Conservation (phyloP, 1,140 invertebrate species). For the Drosophila prosaltans region DNA sequence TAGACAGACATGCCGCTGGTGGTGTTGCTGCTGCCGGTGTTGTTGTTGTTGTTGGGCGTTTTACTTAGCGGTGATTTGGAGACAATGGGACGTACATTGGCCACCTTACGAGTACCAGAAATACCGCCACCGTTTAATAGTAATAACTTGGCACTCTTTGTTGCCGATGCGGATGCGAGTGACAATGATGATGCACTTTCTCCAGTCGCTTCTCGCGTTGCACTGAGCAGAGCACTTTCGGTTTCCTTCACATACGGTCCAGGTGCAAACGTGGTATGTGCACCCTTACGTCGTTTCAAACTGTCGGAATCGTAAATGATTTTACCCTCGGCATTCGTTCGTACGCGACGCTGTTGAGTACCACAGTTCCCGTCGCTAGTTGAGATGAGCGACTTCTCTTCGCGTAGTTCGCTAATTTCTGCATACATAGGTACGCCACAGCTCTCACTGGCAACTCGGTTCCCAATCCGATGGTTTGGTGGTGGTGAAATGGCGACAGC, state of each 20-base stretch:
- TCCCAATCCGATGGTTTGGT: background rate
- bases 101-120: conserved; percentile 71
- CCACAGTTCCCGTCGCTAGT: conserved; percentile 26
- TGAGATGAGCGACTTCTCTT: conserved; percentile 65
- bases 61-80: conserved; percentile 63
- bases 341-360: conserved; percentile 85
- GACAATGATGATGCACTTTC: conserved; percentile 67
- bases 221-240: conserved; percentile 79
- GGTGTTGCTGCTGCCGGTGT: background rate
- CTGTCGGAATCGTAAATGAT: conserved; percentile 95
- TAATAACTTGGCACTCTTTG: conserved; percentile 69
- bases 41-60: conserved; percentile 17
- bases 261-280: conserved; percentile 93
- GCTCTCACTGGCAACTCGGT: conserved; percentile 2
- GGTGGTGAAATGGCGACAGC: conserved; percentile 21
- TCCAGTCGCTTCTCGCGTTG: conserved; percentile 46
- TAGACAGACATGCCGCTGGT: conserved; percentile 43
- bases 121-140: conserved; percentile 59
- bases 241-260: conserved; percentile 90
- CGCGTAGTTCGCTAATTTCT: conserved; percentile 77
- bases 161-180: conserved; percentile 27
- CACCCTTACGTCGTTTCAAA: conserved; percentile 90
- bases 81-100: conserved; percentile 80
- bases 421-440: conserved; percentile 74
- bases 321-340: conserved; percentile 93